Base-by-base conservation (phyloP, 2,888 invertebrate genomes). In the Pseudanteris insignis region DNA sequence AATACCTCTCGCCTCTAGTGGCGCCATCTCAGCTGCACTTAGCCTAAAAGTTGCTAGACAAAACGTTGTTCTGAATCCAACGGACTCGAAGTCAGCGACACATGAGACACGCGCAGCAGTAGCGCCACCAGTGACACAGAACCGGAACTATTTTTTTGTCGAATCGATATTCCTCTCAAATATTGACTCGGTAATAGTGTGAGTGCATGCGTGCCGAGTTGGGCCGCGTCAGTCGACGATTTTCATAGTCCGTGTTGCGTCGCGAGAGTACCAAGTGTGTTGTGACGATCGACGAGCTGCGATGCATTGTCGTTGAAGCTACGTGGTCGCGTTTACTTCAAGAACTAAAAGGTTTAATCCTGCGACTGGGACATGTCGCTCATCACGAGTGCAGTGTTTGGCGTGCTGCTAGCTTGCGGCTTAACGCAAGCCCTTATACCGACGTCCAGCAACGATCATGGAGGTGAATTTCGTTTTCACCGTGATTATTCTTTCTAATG, bases 101-200 rank as follows among this genome's bases (percentile, higher is more conserved):
- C 24, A 29, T 9, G 8, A 13, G n/a, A n/a, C 9, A 26, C 30
- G 30, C 11, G 30, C 30, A n/a, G 25, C 30, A 36, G 29, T 38
- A 67, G 70, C 70, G 70, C 66, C 67, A 4, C 67, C 36, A 7
- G 41, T 54, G 32, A 65, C 41, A 21, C 44, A 63, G 67, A 72
- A 73, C 71, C 50, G 63, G 37, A 55, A 73, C 67, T 67, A 68
- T 59, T 68, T 70, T 68, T 70, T 69, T 67, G 66, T 67, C 76
- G 71, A 78, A 78, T 78, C 78, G 78, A 78, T 78, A 78, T 78
- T 75, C 73, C 74, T 70, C 77, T 79, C 73, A 76, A 78, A 78
- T 79, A 79, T 79, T 78, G 79, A 79, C 79, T 78, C 44, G 41
- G 58, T 61, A 41, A 47, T 54, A 63, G 63, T 63, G 55, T 63